phyloP scores from a whole-genome alignment of 2,113 vertebrate species.

The Misgurnus anguillicaudatus region DNA sequence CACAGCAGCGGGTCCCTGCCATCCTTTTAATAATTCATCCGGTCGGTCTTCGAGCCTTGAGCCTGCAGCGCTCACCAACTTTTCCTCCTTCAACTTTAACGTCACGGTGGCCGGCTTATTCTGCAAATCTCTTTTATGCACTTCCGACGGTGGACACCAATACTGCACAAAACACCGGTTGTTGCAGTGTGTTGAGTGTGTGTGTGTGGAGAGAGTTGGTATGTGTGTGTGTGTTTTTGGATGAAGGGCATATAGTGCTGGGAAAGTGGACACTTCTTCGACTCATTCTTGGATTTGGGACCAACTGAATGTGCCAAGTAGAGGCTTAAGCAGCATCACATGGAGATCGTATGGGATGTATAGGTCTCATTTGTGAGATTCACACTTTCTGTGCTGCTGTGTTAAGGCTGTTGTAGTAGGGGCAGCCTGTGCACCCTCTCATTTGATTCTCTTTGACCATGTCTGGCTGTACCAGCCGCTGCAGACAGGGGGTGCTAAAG shows the following conservation, averaged over 20 bases:
- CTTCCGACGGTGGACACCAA: background rate
- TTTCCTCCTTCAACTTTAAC: slow-evolving; percentile 59
- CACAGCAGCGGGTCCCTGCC: slow-evolving; percentile 42
- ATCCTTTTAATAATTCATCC: slow-evolving; percentile 65
- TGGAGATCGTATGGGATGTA: slow-evolving; percentile 8
- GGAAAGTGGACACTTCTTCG: background rate
- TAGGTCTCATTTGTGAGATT: background rate
- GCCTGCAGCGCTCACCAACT: slow-evolving; percentile 51
- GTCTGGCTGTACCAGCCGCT: slow-evolving; percentile 86
- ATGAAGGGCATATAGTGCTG: background rate
- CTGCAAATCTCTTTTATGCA: slow-evolving; percentile 9
- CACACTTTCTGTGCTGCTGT: slow-evolving; percentile 9
- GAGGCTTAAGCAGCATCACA: background rate
- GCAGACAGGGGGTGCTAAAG: slow-evolving; percentile 87
- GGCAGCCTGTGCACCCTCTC: background rate
- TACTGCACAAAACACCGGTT: background rate
- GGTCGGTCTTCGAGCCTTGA: slow-evolving; percentile 35
- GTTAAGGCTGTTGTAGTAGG: slow-evolving; percentile 7
- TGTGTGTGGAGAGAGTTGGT: slow-evolving; percentile 12
- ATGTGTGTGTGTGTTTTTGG: background rate
- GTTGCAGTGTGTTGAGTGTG: background rate
- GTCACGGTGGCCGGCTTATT: slow-evolving; percentile 23
- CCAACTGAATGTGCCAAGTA: background rate
- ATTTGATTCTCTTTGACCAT: slow-evolving; percentile 66
- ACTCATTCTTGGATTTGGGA: slow-evolving; percentile 9